Base-by-base conservation (phyloP, 1,140 invertebrate species). In the Drosophila elegans region DNA sequence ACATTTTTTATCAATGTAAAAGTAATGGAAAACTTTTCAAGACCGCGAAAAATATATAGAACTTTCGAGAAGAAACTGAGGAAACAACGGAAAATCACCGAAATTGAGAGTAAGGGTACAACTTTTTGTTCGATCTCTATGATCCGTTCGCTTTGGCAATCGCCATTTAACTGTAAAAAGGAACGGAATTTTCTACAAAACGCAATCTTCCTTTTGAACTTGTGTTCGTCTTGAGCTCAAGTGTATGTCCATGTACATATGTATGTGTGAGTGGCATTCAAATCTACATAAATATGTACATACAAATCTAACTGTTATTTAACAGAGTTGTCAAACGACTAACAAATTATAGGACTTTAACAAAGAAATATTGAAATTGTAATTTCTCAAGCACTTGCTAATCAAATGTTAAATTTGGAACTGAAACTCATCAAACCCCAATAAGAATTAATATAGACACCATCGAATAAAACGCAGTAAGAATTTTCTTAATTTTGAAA, bases 111-210 rank as follows among this genome's bases (percentile, higher is more conserved):
- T 12, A 48, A 10, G 10, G 36, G 9, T 12, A 10, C 36, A 32
- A n/a, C 4, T n/a, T 13, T 10, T 42, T 10, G 11, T 57, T 51
- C 42, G 13, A 27, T 73, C 41, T 39, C 36, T 64, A n/a, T 25
- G 13, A 16, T 74, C 45, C 36, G 12, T 34, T 57, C 46, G 52
- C 41, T 42, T 52, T 32, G 49, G 21, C 38, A 16, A 21, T 74
- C 9, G 38, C 12, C 2, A 3, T 9, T 41, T 75, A 75, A 75
- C 73, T 75, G 73, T 66, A 41, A 64, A 41, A 38, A 27, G 46
- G 38, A 68, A 45, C 6, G 21, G 39, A 52, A 27, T 16, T 64
- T 64, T 11, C 7, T 16, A 9, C 21, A 5, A n/a, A 29, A 7
- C 21, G 34, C 16, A 11, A 3, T 42, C n/a, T 25, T n/a, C 60